Conservation (phyloP, 2,888 invertebrate genomes). For the Pediacus dermestoides region DNA sequence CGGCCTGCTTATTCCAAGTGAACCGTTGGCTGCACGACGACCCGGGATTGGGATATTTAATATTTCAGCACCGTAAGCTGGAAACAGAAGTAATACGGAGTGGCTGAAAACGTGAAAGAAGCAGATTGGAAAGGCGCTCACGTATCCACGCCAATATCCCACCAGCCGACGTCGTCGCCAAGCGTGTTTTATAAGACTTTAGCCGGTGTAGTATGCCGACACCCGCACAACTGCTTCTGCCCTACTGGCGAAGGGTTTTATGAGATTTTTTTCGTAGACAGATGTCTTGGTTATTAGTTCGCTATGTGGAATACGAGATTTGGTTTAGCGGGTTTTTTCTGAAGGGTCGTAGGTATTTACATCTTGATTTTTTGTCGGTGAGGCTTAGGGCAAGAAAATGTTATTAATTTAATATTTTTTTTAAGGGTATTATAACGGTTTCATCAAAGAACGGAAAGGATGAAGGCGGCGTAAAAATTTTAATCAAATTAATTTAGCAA, state of each 20-base stretch:
- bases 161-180: constrained; percentile 25
- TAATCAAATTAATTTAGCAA: no score
- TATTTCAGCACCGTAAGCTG: constrained; percentile 46
- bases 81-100: constrained; percentile 47
- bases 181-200: constrained; percentile 41
- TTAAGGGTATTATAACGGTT: no score
- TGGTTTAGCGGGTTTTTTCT: no score
- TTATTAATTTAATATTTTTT: no score
- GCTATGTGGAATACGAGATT: constrained; percentile 44
- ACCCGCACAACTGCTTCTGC: constrained; percentile 22
- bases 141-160: constrained; percentile 42
- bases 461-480: no score
- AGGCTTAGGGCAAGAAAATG: no score
- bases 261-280: constrained; percentile 44
- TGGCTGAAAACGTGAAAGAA: constrained; percentile 39
- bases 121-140: constrained; percentile 47
- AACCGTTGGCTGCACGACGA: not conserved
- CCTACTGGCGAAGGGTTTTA: constrained; percentile 33
- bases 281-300: constrained; percentile 44
- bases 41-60: constrained; percentile 39
- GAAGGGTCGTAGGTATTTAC: no score
- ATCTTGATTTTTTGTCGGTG: no score
- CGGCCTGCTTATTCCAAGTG: no score
- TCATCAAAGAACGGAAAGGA: no score
- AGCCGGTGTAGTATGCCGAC: constrained; percentile 28